Percentiles rank a stretch among this genome's conserved stretches.
These are phyloP conservation scores for Protonemura montana DNA, from an alignment of 2,888 invertebrate genomes.

Conservation along the genomic window DNA sequence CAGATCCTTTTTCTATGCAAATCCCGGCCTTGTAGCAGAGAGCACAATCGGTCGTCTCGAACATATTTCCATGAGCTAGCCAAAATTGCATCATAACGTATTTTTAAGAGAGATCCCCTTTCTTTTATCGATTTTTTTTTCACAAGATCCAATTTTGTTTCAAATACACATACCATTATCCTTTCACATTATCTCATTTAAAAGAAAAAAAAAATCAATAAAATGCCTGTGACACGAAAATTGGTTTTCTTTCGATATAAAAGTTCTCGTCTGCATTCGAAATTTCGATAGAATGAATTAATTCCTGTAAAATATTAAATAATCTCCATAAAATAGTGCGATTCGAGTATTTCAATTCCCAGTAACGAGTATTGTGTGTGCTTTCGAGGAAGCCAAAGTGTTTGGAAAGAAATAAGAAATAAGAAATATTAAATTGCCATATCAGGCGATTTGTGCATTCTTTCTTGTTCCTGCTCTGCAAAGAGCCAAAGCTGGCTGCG, in stretches of 20 bases:
- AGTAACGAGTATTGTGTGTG: no score
- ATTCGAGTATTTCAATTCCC: neutral
- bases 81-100: neutral
- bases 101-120: neutral
- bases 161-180: neutral
- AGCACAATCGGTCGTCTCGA: neutral
- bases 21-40: neutral
- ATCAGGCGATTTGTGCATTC: no score
- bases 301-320: neutral
- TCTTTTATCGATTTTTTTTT: neutral
- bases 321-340: neutral
- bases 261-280: neutral
- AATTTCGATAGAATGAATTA: neutral
- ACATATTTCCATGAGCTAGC: neutral
- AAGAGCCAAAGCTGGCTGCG: no score
- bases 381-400: neutral
- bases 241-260: neutral
- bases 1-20: neutral
- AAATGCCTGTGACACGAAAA: neutral
- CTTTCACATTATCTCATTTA: conserved; percentile 7
- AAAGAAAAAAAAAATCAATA: neutral
- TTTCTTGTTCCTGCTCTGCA: no score
- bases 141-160: conserved; percentile 12
- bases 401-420: neutral
- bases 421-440: no score